Percentiles rank a stretch among this genome's conserved stretches.
Evolutionary conservation across 2,888 invertebrate species (phyloP).

Genomic region (Eupithecia insigniata): DNA sequence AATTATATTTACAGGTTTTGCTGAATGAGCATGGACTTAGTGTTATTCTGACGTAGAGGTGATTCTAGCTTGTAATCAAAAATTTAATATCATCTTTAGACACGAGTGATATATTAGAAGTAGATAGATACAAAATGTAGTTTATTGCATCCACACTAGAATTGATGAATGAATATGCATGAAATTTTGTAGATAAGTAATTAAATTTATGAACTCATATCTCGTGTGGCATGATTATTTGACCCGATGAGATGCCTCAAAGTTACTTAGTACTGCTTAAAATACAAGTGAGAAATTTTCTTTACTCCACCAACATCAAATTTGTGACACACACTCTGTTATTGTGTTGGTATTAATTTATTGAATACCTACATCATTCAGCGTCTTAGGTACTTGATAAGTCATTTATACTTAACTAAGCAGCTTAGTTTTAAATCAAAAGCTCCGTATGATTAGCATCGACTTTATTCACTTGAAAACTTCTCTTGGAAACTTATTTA

Average conservation of each 20-base stretch:
- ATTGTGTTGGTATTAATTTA: background rate
- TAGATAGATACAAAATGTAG: background rate
- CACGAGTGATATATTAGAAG: background rate
- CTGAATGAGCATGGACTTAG: slow-evolving; percentile 39
- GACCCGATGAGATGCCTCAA: background rate
- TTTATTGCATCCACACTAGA: slow-evolving; percentile 22
- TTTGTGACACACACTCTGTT: background rate
- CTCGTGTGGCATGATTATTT: background rate
- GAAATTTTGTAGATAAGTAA: slow-evolving; percentile 14
- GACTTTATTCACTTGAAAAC: background rate
- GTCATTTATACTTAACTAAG: background rate
- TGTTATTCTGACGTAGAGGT: slow-evolving; percentile 23
- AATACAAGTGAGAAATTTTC: background rate
- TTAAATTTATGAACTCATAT: background rate
- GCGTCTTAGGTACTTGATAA: background rate
- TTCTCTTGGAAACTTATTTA: background rate
- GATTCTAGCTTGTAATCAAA: slow-evolving; percentile 8
- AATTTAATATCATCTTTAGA: background rate
- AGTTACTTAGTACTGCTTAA: background rate
- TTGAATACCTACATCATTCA: background rate
- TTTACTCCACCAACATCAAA: background rate
- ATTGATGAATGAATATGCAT: slow-evolving; percentile 24
- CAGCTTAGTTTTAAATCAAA: background rate
- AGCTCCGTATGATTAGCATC: background rate
- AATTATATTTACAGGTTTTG: slow-evolving; percentile 41